phyloP scores from a whole-genome alignment of 2,797 vertebrate genomes.

The Peromyscus attwateri region DNA sequence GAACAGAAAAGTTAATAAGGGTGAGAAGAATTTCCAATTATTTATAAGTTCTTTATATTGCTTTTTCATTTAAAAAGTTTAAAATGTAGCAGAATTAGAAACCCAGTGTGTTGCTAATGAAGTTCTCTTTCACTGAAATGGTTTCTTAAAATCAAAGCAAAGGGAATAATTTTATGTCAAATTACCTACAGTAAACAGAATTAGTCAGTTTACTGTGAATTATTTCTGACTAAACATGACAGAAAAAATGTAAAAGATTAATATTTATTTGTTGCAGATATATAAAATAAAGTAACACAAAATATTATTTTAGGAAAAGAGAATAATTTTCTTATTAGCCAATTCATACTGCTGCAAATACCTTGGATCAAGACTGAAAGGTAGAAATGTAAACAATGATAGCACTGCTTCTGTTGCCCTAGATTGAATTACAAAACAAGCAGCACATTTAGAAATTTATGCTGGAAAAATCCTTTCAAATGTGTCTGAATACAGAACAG shows the following conservation, averaged over 20 bases:
- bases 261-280: slow-evolving; percentile 64
- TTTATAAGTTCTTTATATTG: slow-evolving; percentile 51
- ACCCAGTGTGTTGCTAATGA: slow-evolving; percentile 33
- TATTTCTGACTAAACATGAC: slow-evolving; percentile 66
- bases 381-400: slow-evolving; percentile 84
- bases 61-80: slow-evolving; percentile 56
- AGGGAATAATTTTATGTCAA: slow-evolving; percentile 62
- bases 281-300: slow-evolving; percentile 64
- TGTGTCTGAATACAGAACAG: slow-evolving; percentile 84
- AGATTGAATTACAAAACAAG: slow-evolving; percentile 85
- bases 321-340: slow-evolving; percentile 70
- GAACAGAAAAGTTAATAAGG: slow-evolving; percentile 50
- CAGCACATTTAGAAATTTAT: slow-evolving; percentile 84
- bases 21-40: not conserved
- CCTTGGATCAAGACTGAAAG: slow-evolving; percentile 74
- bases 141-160: slow-evolving; percentile 61
- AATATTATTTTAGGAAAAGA: slow-evolving; percentile 70
- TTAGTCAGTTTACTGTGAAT: slow-evolving; percentile 62
- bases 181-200: slow-evolving; percentile 47
- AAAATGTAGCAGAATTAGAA: slow-evolving; percentile 58
- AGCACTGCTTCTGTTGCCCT: slow-evolving; percentile 79
- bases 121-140: slow-evolving; percentile 34
- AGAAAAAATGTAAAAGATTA: slow-evolving; percentile 61
- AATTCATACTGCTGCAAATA: slow-evolving; percentile 76
- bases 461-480: slow-evolving; percentile 84